Evolutionary conservation across 2,888 invertebrate genomes (phyloP).

Genomic region (Diplolepis rosae): DNA sequence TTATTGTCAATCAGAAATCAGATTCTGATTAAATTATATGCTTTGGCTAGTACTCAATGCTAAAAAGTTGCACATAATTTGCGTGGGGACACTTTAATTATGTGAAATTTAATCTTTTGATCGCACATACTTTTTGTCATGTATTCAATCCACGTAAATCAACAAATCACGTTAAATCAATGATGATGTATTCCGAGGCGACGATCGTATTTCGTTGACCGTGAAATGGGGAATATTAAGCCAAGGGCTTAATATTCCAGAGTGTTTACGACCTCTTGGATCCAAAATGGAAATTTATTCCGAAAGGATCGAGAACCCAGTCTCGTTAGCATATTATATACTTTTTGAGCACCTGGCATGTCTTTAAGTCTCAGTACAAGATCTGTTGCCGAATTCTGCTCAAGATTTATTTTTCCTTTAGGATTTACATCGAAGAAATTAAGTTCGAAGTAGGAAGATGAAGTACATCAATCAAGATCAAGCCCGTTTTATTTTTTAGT

Average conservation of each 20-base stretch:
- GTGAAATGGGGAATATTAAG: background rate
- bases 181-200: background rate
- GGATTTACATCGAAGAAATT: slow-evolving; percentile 32
- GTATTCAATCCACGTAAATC: background rate
- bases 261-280: background rate
- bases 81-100: too few relatives aligned
- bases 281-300: slow-evolving; percentile 45
- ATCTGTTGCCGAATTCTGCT: slow-evolving; percentile 34
- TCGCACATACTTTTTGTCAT: background rate
- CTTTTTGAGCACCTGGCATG: slow-evolving; percentile 10
- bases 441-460: slow-evolving; percentile 30
- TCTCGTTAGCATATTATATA: slow-evolving; percentile 40
- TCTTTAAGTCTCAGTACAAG: background rate
- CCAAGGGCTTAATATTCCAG: background rate
- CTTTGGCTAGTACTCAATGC: too few relatives aligned
- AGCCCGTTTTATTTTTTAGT: background rate
- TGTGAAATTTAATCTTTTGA: too few relatives aligned
- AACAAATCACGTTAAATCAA: background rate
- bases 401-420: slow-evolving; percentile 35
- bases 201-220: background rate
- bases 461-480: slow-evolving; percentile 30
- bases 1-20: too few relatives aligned
- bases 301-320: slow-evolving; percentile 44
- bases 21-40: too few relatives aligned
- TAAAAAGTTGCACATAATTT: too few relatives aligned